Evolutionary conservation across 2,113 vertebrate species (phyloP), one percentile per base, ranked within the genome.

Genomic region (Aphelocoma coerulescens): DNA sequence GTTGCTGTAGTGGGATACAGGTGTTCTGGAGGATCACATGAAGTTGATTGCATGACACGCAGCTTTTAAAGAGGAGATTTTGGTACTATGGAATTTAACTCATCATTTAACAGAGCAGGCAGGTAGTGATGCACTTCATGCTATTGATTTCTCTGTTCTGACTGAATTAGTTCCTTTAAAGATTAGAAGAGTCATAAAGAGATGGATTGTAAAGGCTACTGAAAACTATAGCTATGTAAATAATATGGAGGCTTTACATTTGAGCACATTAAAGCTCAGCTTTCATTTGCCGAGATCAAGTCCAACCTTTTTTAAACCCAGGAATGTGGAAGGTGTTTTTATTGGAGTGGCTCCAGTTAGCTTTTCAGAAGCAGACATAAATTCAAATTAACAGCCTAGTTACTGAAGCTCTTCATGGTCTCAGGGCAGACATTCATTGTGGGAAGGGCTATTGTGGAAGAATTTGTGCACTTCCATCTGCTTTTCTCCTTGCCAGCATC

Each of bases 101-200:
- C 10, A 6, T 41, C 3, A 0, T 84, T 92, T 91, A 79, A 75
- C 20, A 65, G 65, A 61, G 68, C 18, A 75, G 69, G 35, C 58
- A 81, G 55, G 72, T 67, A 48, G 51, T 52, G 55, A 80, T 93
- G 59, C 33, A 63, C 43, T 91, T 88, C 83, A 74, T 63, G 39
- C 13, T 90, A 41, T 93, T 88, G 82, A 94, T 94, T 90, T 63
- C 52, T 88, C 52, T 85, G 55, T 80, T 95, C 75, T 68, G 63
- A 51, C 67, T 78, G 52, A 85, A 94, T 75, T 92, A 85, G 37
- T 67, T 92, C 73, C 80, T 78, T 75, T 78, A 72, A 67, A 72
- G 63, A 80, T 94, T 77, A 63, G 35, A 52, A 74, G 52, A n/a
- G 22, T 83, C 73, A 65, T 84, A 75, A 69, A 69, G 59, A 75